Conservation (phyloP, 2,888 invertebrate genomes). For the Xylophagus ater region DNA sequence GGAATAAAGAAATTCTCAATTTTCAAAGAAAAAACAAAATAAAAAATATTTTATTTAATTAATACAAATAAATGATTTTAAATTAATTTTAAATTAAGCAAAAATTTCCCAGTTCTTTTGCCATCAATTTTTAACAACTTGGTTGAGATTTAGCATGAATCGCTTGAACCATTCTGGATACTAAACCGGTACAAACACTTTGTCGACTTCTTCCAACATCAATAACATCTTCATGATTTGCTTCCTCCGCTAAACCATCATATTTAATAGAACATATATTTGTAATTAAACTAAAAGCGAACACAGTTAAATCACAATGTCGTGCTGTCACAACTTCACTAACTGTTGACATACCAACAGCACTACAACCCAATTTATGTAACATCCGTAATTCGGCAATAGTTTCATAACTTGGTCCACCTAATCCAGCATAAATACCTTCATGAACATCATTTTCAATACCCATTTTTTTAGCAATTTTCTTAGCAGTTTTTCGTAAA, state of each 20-base stretch:
- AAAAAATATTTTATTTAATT: no score
- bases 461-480: conserved; percentile 59
- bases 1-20: no score
- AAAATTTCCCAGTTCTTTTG: no score
- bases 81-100: no score
- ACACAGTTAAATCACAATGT: conserved; percentile 83
- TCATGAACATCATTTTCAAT: conserved; percentile 63
- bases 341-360: conserved; percentile 73
- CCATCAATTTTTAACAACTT: neutral
- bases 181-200: conserved; percentile 53
- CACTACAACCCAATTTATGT: conserved; percentile 70
- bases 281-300: conserved; percentile 89
- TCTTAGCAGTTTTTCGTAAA: conserved; percentile 57
- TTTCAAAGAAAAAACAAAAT: no score
- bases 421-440: conserved; percentile 89
- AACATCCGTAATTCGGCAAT: conserved; percentile 84
- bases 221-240: conserved; percentile 85
- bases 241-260: conserved; percentile 53
- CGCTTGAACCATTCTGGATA: conserved; percentile 48
- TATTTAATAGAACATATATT: conserved; percentile 79
- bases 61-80: no score
- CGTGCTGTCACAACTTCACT: conserved; percentile 80
- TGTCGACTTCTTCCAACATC: conserved; percentile 61
- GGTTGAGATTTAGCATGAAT: conserved; percentile 23
- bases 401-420: conserved; percentile 93